These are phyloP conservation scores for Apodemia mormo DNA, from an alignment of 2,888 invertebrate species.

Conservation along the genomic window DNA sequence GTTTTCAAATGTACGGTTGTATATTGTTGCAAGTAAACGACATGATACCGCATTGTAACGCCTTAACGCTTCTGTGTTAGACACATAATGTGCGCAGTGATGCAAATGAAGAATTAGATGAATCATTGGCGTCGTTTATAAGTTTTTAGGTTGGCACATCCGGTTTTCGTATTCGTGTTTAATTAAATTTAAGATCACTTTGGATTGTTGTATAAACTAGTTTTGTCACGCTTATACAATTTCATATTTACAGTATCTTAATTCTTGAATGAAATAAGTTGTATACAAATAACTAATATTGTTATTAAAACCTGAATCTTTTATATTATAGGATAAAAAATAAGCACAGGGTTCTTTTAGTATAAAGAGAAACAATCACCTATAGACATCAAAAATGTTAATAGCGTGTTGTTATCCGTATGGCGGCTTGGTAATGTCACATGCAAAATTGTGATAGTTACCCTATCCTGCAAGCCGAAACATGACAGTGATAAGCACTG, in stretches of 20 bases:
- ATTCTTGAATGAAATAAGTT: not conserved
- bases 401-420: no score
- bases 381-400: no score
- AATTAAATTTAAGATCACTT: conserved; percentile 38
- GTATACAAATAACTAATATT: not conserved
- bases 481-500: no score
- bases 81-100: conserved; percentile 58
- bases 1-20: conserved; percentile 47
- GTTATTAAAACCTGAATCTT: no score
- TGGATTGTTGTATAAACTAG: not conserved
- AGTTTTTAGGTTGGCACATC: conserved; percentile 42
- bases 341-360: no score
- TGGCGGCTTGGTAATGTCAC: no score
- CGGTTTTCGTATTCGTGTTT: conserved; percentile 41
- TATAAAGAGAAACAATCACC: no score
- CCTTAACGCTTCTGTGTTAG: conserved; percentile 61
- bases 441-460: no score
- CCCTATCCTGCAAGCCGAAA: no score
- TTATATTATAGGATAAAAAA: no score
- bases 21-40: conserved; percentile 63
- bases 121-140: conserved; percentile 46
- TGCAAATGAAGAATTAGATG: conserved; percentile 60
- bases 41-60: conserved; percentile 58
- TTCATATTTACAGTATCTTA: not conserved
- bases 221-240: not conserved